These are phyloP conservation scores for Pristis pectinata DNA, from an alignment of 2,797 vertebrate species.

Conservation along the genomic window DNA sequence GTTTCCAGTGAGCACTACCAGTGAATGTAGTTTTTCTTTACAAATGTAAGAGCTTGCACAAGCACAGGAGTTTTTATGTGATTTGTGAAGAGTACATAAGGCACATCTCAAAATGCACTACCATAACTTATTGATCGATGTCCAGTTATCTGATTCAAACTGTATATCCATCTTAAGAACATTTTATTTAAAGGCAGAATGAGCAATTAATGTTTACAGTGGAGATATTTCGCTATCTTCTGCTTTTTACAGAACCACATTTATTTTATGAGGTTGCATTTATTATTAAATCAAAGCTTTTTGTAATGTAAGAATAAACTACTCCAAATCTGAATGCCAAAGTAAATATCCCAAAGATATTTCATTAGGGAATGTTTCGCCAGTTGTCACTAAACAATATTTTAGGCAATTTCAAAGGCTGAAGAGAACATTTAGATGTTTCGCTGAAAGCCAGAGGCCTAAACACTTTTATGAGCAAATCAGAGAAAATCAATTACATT, in stretches of 20 bases:
- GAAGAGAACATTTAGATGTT: not conserved
- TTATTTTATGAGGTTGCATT: not conserved
- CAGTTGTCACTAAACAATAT: not conserved
- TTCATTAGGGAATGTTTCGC: not conserved
- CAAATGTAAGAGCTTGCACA: not conserved
- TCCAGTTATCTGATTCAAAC: not conserved
- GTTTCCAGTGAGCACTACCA: not conserved
- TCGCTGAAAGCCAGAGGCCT: not conserved
- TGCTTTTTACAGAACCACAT: not conserved
- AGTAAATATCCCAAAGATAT: not conserved
- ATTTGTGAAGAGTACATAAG: not conserved
- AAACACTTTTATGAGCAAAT: not conserved
- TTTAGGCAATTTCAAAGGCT: not conserved
- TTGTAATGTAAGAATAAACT: not conserved
- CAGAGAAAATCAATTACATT: not conserved
- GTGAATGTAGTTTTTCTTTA: not conserved
- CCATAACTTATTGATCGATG: not conserved
- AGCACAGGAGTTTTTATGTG: not conserved
- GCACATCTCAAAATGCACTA: not conserved
- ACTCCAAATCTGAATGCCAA: not conserved
- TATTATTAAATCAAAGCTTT: constrained; percentile 19
- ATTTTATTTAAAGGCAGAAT: not conserved
- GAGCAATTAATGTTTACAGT: not conserved
- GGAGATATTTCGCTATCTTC: not conserved
- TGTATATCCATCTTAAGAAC: not conserved